These are phyloP conservation scores for Mus minutoides DNA, from an alignment of 2,797 vertebrate species.

Conservation along the genomic window DNA sequence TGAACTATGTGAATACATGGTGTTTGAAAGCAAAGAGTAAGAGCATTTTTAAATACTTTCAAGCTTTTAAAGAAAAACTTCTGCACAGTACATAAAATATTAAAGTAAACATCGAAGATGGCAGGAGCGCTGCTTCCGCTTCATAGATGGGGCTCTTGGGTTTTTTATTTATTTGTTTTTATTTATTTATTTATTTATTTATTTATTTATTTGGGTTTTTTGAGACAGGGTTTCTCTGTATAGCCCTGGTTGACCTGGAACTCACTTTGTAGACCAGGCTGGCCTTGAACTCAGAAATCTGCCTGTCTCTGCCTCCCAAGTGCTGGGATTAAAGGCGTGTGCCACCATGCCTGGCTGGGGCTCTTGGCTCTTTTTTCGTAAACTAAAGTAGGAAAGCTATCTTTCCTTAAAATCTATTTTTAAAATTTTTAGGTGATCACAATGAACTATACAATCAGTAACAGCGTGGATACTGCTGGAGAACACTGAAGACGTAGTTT, in stretches of 20 bases:
- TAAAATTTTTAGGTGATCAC: neutral
- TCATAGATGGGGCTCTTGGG: neutral
- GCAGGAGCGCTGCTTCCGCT: neutral
- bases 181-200: no score
- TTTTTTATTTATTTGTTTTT: no score
- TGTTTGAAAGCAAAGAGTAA: conserved; percentile 36
- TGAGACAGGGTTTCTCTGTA: no score
- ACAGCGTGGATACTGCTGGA: neutral
- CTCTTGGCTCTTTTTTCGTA: neutral
- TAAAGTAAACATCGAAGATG: neutral
- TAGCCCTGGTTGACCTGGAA: no score
- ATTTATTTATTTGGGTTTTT: no score
- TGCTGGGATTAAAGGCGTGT: no score
- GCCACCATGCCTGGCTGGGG: no score
- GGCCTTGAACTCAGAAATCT: no score
- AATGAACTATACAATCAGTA: neutral
- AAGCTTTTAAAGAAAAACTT: conserved; percentile 15
- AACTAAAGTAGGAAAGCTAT: neutral
- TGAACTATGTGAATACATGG: neutral
- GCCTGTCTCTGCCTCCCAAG: no score
- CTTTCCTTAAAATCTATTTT: neutral
- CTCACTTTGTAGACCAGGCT: no score
- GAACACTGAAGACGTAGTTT: neutral
- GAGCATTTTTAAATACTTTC: neutral
- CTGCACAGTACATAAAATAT: neutral